Base-by-base conservation (phyloP, 2,888 invertebrate genomes). In the Caenorhabditis panamensis region DNA sequence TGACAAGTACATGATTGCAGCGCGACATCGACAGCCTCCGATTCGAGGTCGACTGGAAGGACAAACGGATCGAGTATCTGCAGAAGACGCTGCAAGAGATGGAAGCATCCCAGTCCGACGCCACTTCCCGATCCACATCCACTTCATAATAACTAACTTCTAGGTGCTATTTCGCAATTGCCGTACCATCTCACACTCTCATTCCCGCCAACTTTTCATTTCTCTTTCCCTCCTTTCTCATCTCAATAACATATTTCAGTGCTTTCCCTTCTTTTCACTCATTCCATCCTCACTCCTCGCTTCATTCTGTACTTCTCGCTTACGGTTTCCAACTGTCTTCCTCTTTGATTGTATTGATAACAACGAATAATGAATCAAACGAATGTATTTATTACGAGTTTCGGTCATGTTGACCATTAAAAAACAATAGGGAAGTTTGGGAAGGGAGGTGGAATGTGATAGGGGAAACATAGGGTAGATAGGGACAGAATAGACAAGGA, bases 41-140 rank as follows among this genome's bases (percentile, higher is more conserved):
- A 26, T 86, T 79, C 79, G 88, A 88, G 71, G 83, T 87, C 53
- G 84, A 82, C 36, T 88, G 88, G 88, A 88, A 88, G 64, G 84
- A 88, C 76, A 66, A 69, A 49, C 80, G 88, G 22, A 88, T 88
- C 71, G 82, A 72, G 31, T 84, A 79, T 47, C 76, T 88, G 13
- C 85, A 87, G 62, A 71, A 78, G 58, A 72, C 82, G 44, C 61
- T 85, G 13, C 72, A 75, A 36, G 79, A 82, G 44, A 62, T 82
- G 76, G 82, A 82, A 26, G 13, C 58, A n/a, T 64, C 67, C 13
- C 31, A 56, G 56, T 26, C 37, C 22, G 49, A 58, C 22, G 28
- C 68, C 13, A 41, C 47, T 3, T 31, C 68, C 9, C 6, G 56
- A 56, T 54, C 71, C 28, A 41, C 71, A 22, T 44, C 71, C 28